A percentile compares a stretch with the other conserved stretches of the same genome.
Evolutionary conservation across 1,140 invertebrate species (phyloP).

Genomic region (Leptinotarsa texana): DNA sequence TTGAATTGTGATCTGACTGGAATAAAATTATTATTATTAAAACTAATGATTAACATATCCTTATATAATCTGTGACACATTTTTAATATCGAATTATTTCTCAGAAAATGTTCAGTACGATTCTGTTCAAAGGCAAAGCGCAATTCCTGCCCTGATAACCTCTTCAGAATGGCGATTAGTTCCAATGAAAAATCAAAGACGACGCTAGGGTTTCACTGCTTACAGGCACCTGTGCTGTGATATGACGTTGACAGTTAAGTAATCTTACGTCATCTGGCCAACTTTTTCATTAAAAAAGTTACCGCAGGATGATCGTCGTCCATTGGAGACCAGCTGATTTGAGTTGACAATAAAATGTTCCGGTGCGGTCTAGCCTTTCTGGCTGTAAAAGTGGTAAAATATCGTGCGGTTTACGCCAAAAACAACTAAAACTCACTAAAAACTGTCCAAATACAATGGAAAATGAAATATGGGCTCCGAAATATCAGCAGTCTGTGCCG

Average conservation of each 20-base stretch:
- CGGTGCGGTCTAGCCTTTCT: slow-evolving; percentile 45
- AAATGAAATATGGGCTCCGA: slow-evolving; percentile 47
- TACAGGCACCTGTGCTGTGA: background rate
- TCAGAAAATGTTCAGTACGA: no score
- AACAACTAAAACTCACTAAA: slow-evolving; percentile 35
- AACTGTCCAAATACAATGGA: slow-evolving; percentile 44
- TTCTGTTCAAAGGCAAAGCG: no score
- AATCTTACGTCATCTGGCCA: slow-evolving; percentile 9
- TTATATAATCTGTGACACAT: no score
- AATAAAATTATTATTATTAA: no score
- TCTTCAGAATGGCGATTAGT: no score
- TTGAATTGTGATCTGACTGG: no score
- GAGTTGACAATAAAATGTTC: slow-evolving; percentile 54
- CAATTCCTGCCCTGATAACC: no score
- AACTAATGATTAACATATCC: no score
- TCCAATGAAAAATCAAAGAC: no score
- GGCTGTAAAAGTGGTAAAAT: slow-evolving; percentile 48
- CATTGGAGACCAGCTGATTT: slow-evolving; percentile 54
- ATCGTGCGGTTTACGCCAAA: slow-evolving; percentile 37
- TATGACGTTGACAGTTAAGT: slow-evolving; percentile 16
- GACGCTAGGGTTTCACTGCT: no score
- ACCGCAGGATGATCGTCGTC: slow-evolving; percentile 37
- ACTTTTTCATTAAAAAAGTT: background rate
- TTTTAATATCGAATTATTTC: no score
- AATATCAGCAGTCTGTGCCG: slow-evolving; percentile 49